Base-by-base conservation (phyloP, 2,113 vertebrate genomes). In the Cyanoramphus novaezelandiae region DNA sequence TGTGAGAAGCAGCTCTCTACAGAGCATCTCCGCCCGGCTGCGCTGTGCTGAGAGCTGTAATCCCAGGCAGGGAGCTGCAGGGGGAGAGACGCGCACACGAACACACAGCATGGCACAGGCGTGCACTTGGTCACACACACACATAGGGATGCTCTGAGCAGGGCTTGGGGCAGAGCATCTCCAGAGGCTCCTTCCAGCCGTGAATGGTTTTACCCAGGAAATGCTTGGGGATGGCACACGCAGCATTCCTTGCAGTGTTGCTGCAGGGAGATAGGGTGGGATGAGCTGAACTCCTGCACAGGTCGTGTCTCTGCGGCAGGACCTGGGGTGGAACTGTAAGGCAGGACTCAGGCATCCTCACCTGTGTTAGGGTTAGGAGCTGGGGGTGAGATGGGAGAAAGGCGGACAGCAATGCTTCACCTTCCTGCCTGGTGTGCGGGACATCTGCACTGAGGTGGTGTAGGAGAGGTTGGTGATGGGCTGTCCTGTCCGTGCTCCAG, bases 251-350 rank as follows among this genome's bases (percentile, higher is more conserved):
- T 10, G 16, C 24, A 21, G 57, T 3, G 7, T 27, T 5, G 33
- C 65, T 69, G 33, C 4, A 10, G 6, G 28, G 47, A 23, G 37
- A 18, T 6, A 3, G 1, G 23, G 47, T 43, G 44, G 33, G 49
- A 17, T 39, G 75, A 28, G 44, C 55, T 53, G 57, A 85, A 43
- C 57, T 39, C 46, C 43, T 20, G 44, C 12, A 10, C 5, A 2
- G 29, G 11, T 27, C 2, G 0, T 2, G 4, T 25, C 63, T 62
- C 50, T 1, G 1, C 0, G 2, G 33, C 59, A 59, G 44, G n/a
- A 25, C 10, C 13, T 53, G 62, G 47, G 2, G 6, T 25, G 52
- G 57, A 41, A 31, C 77, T 78, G 50, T 15, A 60, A 31, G 62
- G 24, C 35, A 50, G 62, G 41, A 55, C 11, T 11, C 35, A 63